Percentiles rank a stretch among this genome's conserved stretches.
These are phyloP conservation scores for Mastomys natalensis DNA, from an alignment of 2,113 vertebrate species.

Conservation along the genomic window DNA sequence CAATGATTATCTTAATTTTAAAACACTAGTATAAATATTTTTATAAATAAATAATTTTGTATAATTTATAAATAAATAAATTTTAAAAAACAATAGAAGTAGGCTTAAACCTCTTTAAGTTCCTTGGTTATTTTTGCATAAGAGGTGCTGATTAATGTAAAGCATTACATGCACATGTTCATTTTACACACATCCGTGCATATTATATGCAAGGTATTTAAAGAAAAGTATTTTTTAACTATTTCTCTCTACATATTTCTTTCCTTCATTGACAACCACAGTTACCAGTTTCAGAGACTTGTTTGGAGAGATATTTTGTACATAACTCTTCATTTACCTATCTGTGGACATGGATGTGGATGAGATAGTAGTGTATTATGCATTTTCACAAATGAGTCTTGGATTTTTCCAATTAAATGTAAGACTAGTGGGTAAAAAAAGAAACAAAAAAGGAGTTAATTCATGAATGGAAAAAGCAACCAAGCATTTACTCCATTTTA, in stretches of 20 bases:
- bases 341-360: not conserved
- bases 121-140: not conserved
- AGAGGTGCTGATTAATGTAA: not conserved
- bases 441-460: not conserved
- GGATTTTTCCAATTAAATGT: not conserved
- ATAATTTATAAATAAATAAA: too few relatives aligned
- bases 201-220: too few relatives aligned
- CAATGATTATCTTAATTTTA: not conserved
- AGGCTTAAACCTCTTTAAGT: not conserved
- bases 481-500: not conserved
- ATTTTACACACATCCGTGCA: not conserved
- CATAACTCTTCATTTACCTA: not conserved
- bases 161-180: not conserved
- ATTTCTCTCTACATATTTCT: not conserved
- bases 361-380: not conserved
- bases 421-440: not conserved
- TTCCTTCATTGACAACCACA: not conserved
- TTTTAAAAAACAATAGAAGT: not conserved
- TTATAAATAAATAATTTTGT: too few relatives aligned
- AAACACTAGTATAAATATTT: not conserved
- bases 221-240: too few relatives aligned
- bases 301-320: slow-evolving; percentile 11
- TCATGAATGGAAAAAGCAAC: not conserved
- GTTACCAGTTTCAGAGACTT: not conserved
- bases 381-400: not conserved